These are phyloP conservation scores for Anguilla anguilla DNA, from an alignment of 2,797 vertebrate genomes.

Conservation along the genomic window DNA sequence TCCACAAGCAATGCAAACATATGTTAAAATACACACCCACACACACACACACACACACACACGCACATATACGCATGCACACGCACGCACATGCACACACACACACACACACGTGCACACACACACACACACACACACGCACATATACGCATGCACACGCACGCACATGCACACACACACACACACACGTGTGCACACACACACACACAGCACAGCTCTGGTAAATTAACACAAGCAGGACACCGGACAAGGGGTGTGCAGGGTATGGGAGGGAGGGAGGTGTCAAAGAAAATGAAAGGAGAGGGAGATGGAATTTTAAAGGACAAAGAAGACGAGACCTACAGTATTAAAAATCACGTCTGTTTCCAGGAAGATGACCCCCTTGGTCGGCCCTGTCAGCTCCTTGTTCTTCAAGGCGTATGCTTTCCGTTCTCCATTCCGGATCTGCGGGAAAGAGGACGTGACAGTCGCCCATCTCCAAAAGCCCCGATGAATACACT, in stretches of 20 bases:
- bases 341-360: constrained; percentile 90
- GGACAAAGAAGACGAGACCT: constrained; percentile 70
- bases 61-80: not conserved
- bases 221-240: not conserved
- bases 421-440: constrained; percentile 86
- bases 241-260: not conserved
- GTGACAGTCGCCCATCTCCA: constrained; percentile 85
- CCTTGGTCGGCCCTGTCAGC: constrained; percentile 88
- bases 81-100: not conserved
- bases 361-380: constrained; percentile 89
- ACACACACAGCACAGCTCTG: not conserved
- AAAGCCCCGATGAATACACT: constrained; percentile 80
- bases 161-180: not conserved
- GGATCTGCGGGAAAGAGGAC: constrained; percentile 85
- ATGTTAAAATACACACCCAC: not conserved
- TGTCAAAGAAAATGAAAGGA: not conserved
- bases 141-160: no score
- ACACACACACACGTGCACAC: not conserved
- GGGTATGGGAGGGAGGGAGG: not conserved
- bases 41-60: not conserved
- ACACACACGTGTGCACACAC: not conserved
- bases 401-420: constrained; percentile 90
- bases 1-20: not conserved
- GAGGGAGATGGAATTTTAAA: not conserved
- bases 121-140: not conserved